phyloP scores from a whole-genome alignment of 2,888 invertebrate species.

The Ornithoptera alexandrae region DNA sequence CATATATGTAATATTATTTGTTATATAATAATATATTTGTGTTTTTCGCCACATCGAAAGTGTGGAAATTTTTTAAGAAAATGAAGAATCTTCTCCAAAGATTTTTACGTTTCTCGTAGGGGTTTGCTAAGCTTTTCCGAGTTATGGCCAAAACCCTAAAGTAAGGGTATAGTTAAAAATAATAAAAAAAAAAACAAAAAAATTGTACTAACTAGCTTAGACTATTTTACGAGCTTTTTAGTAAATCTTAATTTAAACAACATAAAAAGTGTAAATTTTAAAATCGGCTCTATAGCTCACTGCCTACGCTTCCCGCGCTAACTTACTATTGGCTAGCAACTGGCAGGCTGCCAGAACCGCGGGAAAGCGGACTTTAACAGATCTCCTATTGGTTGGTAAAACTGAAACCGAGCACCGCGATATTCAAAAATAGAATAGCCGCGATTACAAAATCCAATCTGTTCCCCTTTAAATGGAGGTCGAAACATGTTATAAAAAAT shows the following conservation, averaged over 20 bases:
- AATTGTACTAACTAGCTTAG: neutral
- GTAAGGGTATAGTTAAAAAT: too few species aligned
- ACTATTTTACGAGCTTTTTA: neutral
- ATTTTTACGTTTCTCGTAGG: too few species aligned
- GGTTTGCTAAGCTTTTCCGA: too few species aligned
- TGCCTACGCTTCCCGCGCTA: constrained; percentile 60
- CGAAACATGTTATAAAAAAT: constrained; percentile 19
- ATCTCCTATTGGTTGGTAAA: constrained; percentile 60
- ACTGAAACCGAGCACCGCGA: constrained; percentile 77
- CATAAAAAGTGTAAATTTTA: neutral
- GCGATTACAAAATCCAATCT: constrained; percentile 50
- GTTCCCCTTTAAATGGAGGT: constrained; percentile 33
- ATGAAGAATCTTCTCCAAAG: too few species aligned
- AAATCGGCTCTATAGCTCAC: constrained; percentile 40
- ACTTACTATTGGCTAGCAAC: constrained; percentile 60
- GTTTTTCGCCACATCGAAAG: too few species aligned
- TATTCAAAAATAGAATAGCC: constrained; percentile 76
- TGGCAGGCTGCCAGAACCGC: constrained; percentile 74
- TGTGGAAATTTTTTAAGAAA: too few species aligned
- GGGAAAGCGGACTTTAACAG: constrained; percentile 61
- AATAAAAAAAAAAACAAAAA: neutral
- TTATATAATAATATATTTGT: too few species aligned
- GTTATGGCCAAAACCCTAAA: too few species aligned
- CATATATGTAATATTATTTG: too few species aligned
- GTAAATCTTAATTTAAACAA: neutral